Evolutionary conservation across 2,113 vertebrate species (phyloP), one percentile per base, ranked within the genome.

Genomic region (Neopipo cinnamomea): DNA sequence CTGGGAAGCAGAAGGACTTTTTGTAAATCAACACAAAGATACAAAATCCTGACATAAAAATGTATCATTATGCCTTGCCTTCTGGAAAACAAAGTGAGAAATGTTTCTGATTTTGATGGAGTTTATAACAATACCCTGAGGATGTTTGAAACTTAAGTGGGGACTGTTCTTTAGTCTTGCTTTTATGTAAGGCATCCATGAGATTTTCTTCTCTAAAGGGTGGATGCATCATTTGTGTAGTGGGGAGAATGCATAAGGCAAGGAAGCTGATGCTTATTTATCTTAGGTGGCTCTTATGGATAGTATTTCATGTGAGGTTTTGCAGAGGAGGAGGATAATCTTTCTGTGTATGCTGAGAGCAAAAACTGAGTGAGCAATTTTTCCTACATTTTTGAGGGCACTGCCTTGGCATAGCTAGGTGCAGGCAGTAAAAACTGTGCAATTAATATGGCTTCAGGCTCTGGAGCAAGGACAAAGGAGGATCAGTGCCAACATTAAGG

Each of bases 221-320:
- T 90, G 66, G 31, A 20, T 70, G 31, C 2, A 1, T 59, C 2
- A 12, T 62, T 62, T 84, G 22, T 79, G 75, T 63, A 44, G 42
- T 58, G 65, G 9, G 21, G 10, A 52, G 21, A 56, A 91, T 37
- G 20, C 59, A 44, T 17, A 35, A 72, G 18, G 33, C 35, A 44
- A 62, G 37, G 44, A 58, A 52, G 73, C 83, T 80, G 35, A 12
- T 95, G 76, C 75, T 94, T 81, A 58, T 93, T 97, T 96, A 67
- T 79, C n/a, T 65, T 47, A 86, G 88, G 81, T 95, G 88, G 41
- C 81, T 97, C 41, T 53, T 85, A 75, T 8, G 33, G 84, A 18
- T 77, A 92, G 61, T 73, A 91, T 95, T 96, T 92, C 68, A 42
- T 31, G 21, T 12, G 73, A 67, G 25, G 78, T 97, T 95, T 93